phyloP scores from a whole-genome alignment of 2,888 invertebrate species.

The Tipula lateralis region DNA sequence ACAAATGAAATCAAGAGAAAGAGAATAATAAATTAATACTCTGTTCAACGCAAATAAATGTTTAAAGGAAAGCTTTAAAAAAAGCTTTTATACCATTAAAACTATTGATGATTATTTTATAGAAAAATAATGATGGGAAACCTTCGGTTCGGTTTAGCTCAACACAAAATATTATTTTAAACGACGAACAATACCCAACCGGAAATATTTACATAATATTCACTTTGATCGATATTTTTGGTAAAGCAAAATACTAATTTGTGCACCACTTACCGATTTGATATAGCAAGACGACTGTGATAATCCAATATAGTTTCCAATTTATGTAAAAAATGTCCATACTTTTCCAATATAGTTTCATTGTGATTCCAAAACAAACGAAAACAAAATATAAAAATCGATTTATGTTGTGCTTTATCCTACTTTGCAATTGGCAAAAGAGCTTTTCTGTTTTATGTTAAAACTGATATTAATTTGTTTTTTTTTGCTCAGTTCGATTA shows the following conservation, averaged over 20 bases:
- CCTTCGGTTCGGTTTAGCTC: too few species aligned
- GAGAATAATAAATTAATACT: not conserved
- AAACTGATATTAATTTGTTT: not conserved
- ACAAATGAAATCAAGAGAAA: not conserved
- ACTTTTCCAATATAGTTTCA: not conserved
- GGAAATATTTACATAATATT: too few species aligned
- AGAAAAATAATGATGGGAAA: too few species aligned
- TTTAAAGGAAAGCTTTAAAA: not conserved
- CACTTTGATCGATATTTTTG: not conserved
- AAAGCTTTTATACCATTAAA: not conserved
- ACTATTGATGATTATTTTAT: not conserved
- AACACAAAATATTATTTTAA: too few species aligned
- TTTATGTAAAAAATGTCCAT: not conserved
- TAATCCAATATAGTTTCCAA: constrained; percentile 11
- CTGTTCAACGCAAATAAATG: not conserved
- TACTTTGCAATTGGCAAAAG: not conserved
- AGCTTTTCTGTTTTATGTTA: not conserved
- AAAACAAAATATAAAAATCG: not conserved
- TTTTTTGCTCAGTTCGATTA: not conserved
- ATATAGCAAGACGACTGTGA: not conserved
- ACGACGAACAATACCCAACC: too few species aligned
- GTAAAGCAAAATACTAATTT: not conserved
- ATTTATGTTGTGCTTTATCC: not conserved
- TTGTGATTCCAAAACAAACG: not conserved
- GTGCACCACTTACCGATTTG: not conserved